Evolutionary conservation across 2,888 invertebrate genomes (phyloP).

Genomic region (Eupithecia vulgata): DNA sequence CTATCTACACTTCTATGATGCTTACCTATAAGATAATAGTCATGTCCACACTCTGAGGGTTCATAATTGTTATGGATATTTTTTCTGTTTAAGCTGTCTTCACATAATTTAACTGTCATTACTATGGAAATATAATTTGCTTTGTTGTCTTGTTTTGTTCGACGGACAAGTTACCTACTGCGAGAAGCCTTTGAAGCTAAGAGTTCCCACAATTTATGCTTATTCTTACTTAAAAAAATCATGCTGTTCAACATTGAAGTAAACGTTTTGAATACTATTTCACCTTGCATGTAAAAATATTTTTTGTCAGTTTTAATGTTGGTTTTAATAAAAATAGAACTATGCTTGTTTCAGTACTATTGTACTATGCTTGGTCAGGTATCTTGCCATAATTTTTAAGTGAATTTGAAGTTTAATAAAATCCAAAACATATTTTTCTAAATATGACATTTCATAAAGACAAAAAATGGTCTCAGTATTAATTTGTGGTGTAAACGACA

Average conservation of each 20-base stretch:
- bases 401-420: not conserved
- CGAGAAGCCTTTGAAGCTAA: conserved; percentile 11
- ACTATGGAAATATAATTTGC: conserved; percentile 63
- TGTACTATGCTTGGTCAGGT: too few relatives aligned
- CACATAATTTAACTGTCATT: conserved; percentile 71
- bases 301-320: not conserved
- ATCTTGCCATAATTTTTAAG: not conserved
- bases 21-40: conserved; percentile 20
- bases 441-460: not conserved
- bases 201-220: conserved; percentile 13
- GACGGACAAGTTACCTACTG: conserved; percentile 18
- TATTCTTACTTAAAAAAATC: not conserved
- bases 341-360: not conserved
- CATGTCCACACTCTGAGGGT: conserved; percentile 71
- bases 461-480: conserved; percentile 33
- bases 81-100: conserved; percentile 67
- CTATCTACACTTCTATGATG: not conserved
- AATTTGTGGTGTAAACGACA: conserved; percentile 55
- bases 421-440: not conserved
- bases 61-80: conserved; percentile 74
- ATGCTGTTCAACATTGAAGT: conserved; percentile 5
- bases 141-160: conserved; percentile 21
- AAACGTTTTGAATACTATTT: not conserved
- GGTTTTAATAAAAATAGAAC: not conserved
- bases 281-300: not conserved